Evolutionary conservation across 2,113 vertebrate species (phyloP).

Genomic region (Chrysemys picta): DNA sequence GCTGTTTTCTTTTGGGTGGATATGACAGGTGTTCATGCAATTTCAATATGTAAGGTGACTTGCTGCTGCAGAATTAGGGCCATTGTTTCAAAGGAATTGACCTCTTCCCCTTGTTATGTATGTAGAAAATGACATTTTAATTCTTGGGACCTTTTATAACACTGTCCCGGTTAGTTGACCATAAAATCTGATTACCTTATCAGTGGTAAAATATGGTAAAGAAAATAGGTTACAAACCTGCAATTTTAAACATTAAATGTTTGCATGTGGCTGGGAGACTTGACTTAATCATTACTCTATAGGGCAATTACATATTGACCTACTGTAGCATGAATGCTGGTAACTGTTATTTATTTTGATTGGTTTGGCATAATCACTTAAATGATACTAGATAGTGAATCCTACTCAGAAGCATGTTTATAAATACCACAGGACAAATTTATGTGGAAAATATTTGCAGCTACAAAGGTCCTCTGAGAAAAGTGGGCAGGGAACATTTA

Average conservation of each 20-base stretch:
- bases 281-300: not conserved
- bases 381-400: not conserved
- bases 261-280: not conserved
- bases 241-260: not conserved
- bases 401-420: not conserved
- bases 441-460: not conserved
- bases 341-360: not conserved
- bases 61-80: not conserved
- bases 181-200: not conserved
- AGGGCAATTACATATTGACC: not conserved
- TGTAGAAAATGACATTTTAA: rapidly evolving
- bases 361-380: not conserved
- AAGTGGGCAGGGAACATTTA: not conserved
- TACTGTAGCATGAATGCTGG: not conserved
- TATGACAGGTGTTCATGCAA: not conserved
- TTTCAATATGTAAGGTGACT: constrained; percentile 14
- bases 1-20: constrained; percentile 20
- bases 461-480: not conserved
- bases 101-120: not conserved
- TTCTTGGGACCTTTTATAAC: not conserved
- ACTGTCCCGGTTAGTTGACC: not conserved
- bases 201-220: not conserved
- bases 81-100: not conserved
- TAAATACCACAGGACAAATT: not conserved
- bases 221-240: not conserved